Percentiles rank a stretch among this genome's conserved stretches.
These are phyloP conservation scores for Micrastur ruficollis DNA, from an alignment of 2,797 vertebrate species.

Conservation along the genomic window DNA sequence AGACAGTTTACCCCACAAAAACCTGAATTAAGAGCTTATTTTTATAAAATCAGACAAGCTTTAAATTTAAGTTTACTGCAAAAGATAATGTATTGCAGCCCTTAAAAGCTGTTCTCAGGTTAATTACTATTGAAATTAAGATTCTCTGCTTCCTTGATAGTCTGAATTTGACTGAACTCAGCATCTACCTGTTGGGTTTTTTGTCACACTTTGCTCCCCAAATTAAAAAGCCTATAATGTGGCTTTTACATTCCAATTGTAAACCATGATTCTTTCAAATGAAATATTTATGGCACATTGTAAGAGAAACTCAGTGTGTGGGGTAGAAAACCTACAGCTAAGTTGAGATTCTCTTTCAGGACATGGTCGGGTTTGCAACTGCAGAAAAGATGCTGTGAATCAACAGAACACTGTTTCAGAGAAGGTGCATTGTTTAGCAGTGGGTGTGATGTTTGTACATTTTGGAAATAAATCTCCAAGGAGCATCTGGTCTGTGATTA, in stretches of 20 bases:
- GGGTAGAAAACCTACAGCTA: neutral
- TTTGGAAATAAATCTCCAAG: neutral
- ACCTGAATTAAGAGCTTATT: neutral
- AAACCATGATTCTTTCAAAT: neutral
- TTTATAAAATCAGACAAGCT: neutral
- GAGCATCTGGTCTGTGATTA: neutral
- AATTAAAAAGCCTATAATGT: neutral
- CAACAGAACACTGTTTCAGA: neutral
- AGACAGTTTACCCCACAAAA: neutral
- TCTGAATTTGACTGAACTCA: neutral
- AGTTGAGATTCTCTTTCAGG: neutral
- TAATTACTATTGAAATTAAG: neutral
- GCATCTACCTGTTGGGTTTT: neutral
- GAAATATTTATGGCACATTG: neutral
- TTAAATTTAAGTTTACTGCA: neutral
- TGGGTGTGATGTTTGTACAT: neutral
- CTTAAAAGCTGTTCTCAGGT: neutral
- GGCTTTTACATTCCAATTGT: neutral
- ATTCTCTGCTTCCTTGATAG: neutral
- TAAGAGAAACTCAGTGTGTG: neutral
- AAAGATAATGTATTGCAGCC: neutral
- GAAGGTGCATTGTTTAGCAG: neutral
- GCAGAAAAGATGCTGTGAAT: neutral
- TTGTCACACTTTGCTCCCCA: neutral
- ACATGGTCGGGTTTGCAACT: neutral